A percentile compares a stretch with the other conserved stretches of the same genome.
phyloP scores from a whole-genome alignment of 2,797 vertebrate genomes.

The Cephalopachus bancanus region DNA sequence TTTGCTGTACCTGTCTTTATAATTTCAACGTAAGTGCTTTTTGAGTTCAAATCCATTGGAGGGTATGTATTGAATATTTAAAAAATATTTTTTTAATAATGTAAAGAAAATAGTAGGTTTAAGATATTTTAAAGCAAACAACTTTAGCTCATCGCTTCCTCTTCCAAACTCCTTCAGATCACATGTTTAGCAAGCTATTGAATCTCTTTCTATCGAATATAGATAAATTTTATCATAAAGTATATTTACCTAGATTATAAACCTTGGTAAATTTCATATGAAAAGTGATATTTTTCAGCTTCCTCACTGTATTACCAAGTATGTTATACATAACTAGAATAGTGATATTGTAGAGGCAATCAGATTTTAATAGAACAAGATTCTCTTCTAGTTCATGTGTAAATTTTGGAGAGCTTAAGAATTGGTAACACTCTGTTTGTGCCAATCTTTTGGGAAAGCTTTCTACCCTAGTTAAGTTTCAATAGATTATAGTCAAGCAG shows the following conservation, averaged over 20 bases:
- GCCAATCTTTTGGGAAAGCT: conserved; percentile 34
- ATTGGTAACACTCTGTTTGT: conserved; percentile 65
- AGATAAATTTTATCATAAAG: not conserved
- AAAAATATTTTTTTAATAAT: conserved; percentile 46
- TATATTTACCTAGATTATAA: not conserved
- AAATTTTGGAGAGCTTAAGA: conserved; percentile 52
- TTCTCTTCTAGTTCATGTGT: not conserved
- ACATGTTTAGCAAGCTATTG: not conserved
- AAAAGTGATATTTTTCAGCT: not conserved
- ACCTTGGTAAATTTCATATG: not conserved
- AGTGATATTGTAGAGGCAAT: not conserved
- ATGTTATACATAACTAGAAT: not conserved
- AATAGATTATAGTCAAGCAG: conserved; percentile 49
- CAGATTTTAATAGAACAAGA: conserved; percentile 30
- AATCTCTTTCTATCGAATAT: not conserved
- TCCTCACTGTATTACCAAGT: not conserved
- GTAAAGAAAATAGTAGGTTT: not conserved
- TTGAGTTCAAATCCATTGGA: not conserved
- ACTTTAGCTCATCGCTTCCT: conserved; percentile 21
- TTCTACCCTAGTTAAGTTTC: conserved; percentile 57
- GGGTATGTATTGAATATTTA: not conserved
- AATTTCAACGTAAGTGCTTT: conserved; percentile 21
- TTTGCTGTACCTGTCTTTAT: not conserved
- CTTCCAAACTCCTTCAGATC: not conserved
- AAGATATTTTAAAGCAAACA: conserved; percentile 26